Evolutionary conservation across 2,113 vertebrate species (phyloP), one percentile per base, ranked within the genome.

Genomic region (Oceanites oceanicus): DNA sequence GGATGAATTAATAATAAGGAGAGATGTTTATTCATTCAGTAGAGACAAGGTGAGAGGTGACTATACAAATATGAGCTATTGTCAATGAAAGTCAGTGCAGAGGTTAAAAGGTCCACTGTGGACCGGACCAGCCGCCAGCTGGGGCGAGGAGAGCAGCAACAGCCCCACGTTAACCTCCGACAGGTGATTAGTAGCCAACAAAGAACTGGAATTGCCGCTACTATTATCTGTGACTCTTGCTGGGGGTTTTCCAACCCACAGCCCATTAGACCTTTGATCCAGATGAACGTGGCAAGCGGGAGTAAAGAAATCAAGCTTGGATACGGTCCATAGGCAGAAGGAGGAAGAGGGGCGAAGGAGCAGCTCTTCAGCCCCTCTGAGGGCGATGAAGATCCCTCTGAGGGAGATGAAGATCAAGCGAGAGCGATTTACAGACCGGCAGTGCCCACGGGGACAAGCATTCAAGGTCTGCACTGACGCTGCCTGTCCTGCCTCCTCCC

Each of bases 221-320:
- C 23, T 22, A 7, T 10, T 9, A 9, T 6, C 40, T 4, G 10
- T 6, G 22, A 4, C 21, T 23, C 36, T 7, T 30, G 19, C 29
- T 6, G 45, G n/a, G 66, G 66, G 13, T 34, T 29, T 83, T 76
- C 56, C 34, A 75, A 56, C 22, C 36, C 32, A 0, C 45, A 40
- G 45, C 55, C 50, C 25, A 0, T 19, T 7, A 61, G 56, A 47
- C 11, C 22, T n/a, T 32, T 50, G 67, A 32, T n/a, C n/a, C 53
- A 9, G 53, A 22, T 6, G 78, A 25, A 34, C 3, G 2, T 0
- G 16, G 45, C 1, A 6, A 44, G 8, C 0, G 3, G 65, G 47
- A 71, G 20, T 25, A 2, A 80, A 50, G 77, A 29, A 42, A 21
- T 17, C 25, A 5, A 6, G 17, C 59, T 23, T 47, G 70, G 73